Evolutionary conservation across 2,888 invertebrate species (phyloP).

Genomic region (Cybosia mesomella): DNA sequence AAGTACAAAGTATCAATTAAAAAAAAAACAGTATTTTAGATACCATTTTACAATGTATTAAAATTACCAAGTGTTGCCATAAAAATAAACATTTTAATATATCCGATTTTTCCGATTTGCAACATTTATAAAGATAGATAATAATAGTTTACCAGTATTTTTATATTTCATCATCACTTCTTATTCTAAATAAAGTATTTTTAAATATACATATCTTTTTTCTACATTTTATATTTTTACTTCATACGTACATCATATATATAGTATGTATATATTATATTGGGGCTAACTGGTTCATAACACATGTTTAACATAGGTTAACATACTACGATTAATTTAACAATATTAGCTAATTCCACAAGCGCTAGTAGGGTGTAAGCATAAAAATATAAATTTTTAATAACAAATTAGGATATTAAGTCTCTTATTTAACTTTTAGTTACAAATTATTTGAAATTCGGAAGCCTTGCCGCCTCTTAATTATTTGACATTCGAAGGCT

Average conservation of each 20-base stretch:
- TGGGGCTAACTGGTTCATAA: not conserved
- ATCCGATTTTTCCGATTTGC: not conserved
- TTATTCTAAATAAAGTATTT: slow-evolving; percentile 7
- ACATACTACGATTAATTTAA: not conserved
- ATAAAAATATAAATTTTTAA: not conserved
- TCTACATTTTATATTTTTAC: not conserved
- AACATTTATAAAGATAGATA: not conserved
- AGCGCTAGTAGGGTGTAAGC: not conserved
- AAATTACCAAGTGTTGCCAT: not conserved
- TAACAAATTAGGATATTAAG: not conserved
- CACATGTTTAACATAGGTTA: not conserved
- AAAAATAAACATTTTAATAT: not conserved
- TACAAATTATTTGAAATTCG: too few relatives aligned
- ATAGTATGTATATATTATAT: not conserved
- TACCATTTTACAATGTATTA: not conserved
- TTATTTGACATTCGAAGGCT: not conserved
- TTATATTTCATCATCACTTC: slow-evolving; percentile 8
- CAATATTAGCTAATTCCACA: not conserved
- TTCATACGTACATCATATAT: not conserved
- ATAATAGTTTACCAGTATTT: not conserved
- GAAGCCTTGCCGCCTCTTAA: too few relatives aligned
- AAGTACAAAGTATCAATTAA: slow-evolving; percentile 5
- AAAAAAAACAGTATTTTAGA: not conserved
- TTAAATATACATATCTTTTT: not conserved
- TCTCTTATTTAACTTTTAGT: too few relatives aligned